A percentile compares a stretch with the other conserved stretches of the same genome.
phyloP scores from a whole-genome alignment of 2,888 invertebrate genomes.

The Plemyria rubiginata region DNA sequence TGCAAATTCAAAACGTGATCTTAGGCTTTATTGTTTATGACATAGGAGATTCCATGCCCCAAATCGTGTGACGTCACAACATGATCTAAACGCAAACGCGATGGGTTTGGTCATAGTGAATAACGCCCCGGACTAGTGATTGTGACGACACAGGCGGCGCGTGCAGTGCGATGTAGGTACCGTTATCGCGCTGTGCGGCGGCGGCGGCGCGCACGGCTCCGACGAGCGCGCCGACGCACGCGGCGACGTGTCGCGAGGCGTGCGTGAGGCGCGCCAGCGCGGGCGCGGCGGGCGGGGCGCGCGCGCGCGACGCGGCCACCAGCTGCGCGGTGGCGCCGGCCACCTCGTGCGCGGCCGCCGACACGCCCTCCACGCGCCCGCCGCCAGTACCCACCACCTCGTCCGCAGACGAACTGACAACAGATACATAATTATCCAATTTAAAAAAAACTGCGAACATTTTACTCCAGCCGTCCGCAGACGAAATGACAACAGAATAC shows the following conservation, averaged over 20 bases:
- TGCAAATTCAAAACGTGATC: too few species aligned
- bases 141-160: not conserved
- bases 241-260: constrained; percentile 95
- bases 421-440: too few species aligned
- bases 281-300: constrained; percentile 93
- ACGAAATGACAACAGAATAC: too few species aligned
- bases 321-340: constrained; percentile 98
- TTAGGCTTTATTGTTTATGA: too few species aligned
- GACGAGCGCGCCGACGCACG: constrained; percentile 96
- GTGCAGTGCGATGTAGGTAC: constrained; percentile 30
- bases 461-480: too few species aligned
- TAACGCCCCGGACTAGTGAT: too few species aligned
- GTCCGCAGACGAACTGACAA: constrained; percentile 93
- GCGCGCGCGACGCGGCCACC: constrained; percentile 98
- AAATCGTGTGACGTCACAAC: too few species aligned
- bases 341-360: constrained; percentile 98
- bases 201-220: constrained; percentile 96
- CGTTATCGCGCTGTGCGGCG: constrained; percentile 91
- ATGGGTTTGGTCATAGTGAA: too few species aligned
- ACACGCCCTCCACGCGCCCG: constrained; percentile 95
- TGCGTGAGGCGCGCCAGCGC: constrained; percentile 92
- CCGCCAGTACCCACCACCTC: constrained; percentile 91
- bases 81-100: too few species aligned
- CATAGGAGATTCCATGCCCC: too few species aligned
- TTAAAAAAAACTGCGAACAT: too few species aligned